Percentiles rank a stretch among this genome's conserved stretches.
phyloP scores from a whole-genome alignment of 2,888 invertebrate genomes.

The Empis stercorea region DNA sequence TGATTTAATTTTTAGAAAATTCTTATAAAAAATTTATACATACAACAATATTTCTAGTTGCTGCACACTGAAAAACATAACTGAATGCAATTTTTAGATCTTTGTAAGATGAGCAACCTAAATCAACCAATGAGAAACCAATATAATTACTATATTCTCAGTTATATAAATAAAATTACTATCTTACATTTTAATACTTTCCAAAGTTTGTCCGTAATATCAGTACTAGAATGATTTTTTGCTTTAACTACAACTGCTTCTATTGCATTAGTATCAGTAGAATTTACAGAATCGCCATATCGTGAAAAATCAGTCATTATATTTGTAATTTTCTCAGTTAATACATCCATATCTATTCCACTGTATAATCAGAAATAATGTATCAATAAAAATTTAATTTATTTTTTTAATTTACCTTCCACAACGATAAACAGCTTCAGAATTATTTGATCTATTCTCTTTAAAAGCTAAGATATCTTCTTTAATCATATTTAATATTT shows the following conservation, averaged over 20 bases:
- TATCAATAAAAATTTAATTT: background rate
- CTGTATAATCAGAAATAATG: conserved; percentile 10
- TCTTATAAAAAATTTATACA: conserved; percentile 9
- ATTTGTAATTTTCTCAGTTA: conserved; percentile 25
- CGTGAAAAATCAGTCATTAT: conserved; percentile 27
- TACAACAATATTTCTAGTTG: conserved; percentile 33
- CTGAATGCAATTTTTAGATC: conserved; percentile 30
- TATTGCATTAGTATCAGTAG: conserved; percentile 22
- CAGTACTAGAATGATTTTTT: conserved; percentile 21
- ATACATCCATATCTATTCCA: conserved; percentile 24
- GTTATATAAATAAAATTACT: too few species aligned
- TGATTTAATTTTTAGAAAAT: background rate
- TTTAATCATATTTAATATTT: conserved; percentile 27
- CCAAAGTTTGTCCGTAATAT: conserved; percentile 34
- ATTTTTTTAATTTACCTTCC: conserved; percentile 18
- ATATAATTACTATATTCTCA: too few species aligned
- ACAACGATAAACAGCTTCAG: conserved; percentile 26
- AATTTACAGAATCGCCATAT: conserved; percentile 16
- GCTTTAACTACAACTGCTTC: conserved; percentile 28
- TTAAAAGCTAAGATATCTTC: conserved; percentile 29
- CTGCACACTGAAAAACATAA: conserved; percentile 31
- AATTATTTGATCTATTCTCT: conserved; percentile 13
- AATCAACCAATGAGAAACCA: too few species aligned
- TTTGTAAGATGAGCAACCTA: conserved; percentile 30
- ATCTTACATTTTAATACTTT: conserved; percentile 27